Percentiles rank a stretch among this genome's conserved stretches.
Conservation (phyloP, 2,113 vertebrate species). For the Cinclus cinclus region DNA sequence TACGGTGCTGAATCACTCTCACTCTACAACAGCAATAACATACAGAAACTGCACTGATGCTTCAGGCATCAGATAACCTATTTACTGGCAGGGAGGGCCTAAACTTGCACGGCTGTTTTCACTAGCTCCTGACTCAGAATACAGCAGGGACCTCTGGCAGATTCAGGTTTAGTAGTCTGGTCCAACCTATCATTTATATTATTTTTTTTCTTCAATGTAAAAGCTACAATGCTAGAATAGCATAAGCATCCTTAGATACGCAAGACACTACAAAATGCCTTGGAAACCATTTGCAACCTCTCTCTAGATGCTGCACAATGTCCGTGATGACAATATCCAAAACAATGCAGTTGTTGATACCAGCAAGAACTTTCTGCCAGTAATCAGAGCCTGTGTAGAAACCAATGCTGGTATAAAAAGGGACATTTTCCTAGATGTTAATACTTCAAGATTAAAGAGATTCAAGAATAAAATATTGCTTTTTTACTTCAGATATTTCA, state of each 20-base stretch:
- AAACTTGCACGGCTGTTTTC: background rate
- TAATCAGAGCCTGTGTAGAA: background rate
- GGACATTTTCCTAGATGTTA: background rate
- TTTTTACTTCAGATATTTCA: background rate
- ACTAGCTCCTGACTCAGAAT: background rate
- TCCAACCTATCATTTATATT: background rate
- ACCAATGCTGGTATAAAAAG: background rate
- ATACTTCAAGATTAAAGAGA: background rate
- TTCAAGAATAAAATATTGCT: background rate
- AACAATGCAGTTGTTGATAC: background rate
- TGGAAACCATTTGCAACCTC: background rate
- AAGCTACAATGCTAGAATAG: background rate
- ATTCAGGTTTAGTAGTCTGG: background rate
- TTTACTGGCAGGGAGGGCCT: background rate
- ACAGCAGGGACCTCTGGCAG: background rate
- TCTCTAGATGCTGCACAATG: background rate
- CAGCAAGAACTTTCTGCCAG: background rate
- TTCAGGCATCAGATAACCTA: conserved; percentile 19
- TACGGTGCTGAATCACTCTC: background rate
- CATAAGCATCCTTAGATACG: background rate
- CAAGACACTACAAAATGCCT: background rate
- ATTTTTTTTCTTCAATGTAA: background rate
- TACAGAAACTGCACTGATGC: background rate
- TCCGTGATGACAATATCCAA: background rate
- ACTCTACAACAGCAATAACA: background rate